A percentile compares a stretch with the other conserved stretches of the same genome.
These are phyloP conservation scores for Strigamia transsilvanica DNA, from an alignment of 2,888 invertebrate species.

Conservation along the genomic window DNA sequence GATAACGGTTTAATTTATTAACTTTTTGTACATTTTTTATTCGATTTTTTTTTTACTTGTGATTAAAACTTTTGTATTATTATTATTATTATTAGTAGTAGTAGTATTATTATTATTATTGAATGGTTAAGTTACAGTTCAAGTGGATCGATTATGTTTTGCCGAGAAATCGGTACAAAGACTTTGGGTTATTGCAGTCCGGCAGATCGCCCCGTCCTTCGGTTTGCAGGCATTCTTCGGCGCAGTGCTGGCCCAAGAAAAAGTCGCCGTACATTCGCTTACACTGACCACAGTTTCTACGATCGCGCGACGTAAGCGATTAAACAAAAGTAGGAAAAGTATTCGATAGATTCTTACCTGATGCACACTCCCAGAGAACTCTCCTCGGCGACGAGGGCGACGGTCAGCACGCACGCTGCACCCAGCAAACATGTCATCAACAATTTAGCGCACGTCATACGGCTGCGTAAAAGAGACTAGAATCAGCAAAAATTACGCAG, in stretches of 20 bases:
- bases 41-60: neutral
- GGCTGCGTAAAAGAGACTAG: neutral
- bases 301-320: slow-evolving; percentile 53
- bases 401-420: neutral
- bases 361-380: slow-evolving; percentile 56
- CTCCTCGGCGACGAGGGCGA: neutral
- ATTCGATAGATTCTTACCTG: slow-evolving; percentile 55
- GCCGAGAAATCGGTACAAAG: slow-evolving; percentile 64
- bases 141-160: slow-evolving; percentile 59
- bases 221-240: slow-evolving; percentile 65
- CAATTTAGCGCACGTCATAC: neutral
- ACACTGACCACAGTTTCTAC: slow-evolving; percentile 67
- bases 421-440: neutral
- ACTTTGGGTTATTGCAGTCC: slow-evolving; percentile 68
- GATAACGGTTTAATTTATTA: slow-evolving; percentile 54
- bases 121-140: neutral
- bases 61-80: neutral
- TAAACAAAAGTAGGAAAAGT: neutral
- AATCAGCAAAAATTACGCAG: too few species aligned
- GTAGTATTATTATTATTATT: neutral
- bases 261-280: slow-evolving; percentile 68
- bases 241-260: slow-evolving; percentile 67
- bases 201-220: slow-evolving; percentile 62
- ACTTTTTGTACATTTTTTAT: slow-evolving; percentile 18
- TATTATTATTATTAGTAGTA: neutral